phyloP scores from a whole-genome alignment of 2,113 vertebrate species.

The Cheilinus undulatus region DNA sequence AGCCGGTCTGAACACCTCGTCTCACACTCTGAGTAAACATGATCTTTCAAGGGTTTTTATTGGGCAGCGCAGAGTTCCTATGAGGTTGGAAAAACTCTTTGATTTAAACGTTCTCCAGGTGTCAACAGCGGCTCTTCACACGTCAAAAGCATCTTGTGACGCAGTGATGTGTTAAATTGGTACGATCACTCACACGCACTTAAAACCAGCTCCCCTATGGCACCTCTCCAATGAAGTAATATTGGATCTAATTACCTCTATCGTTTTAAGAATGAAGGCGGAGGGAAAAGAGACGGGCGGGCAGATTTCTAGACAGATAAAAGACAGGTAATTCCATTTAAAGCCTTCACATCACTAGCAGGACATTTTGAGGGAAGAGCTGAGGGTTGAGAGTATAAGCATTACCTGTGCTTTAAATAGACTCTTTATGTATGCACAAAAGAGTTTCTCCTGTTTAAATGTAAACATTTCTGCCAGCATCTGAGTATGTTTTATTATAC shows the following conservation, averaged over 20 bases:
- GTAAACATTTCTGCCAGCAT: conserved; percentile 31
- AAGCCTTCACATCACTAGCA: conserved; percentile 17
- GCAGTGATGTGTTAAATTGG: conserved; percentile 61
- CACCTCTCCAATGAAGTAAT: conserved; percentile 41
- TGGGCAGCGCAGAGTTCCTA: conserved; percentile 32
- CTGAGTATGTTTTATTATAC: conserved; percentile 32
- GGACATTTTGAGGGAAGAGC: conserved; percentile 19
- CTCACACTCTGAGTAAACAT: conserved; percentile 48
- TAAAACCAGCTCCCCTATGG: conserved; percentile 45
- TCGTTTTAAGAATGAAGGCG: conserved; percentile 37
- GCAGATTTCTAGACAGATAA: conserved; percentile 60
- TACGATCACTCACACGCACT: conserved; percentile 38
- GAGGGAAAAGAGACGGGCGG: conserved; percentile 11
- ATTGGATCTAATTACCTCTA: conserved; percentile 59
- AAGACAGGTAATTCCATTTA: conserved; percentile 50
- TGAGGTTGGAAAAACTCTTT: conserved; percentile 28
- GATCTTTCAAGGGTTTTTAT: conserved; percentile 48
- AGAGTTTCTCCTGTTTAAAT: conserved; percentile 33
- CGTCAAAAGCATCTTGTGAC: conserved; percentile 42
- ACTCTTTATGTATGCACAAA: conserved; percentile 17
- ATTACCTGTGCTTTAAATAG: conserved; percentile 8
- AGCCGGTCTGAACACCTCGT: conserved; percentile 36
- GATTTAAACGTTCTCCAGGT: conserved; percentile 49
- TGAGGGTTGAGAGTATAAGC: conserved; percentile 16
- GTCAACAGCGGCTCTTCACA: conserved; percentile 44